phyloP scores from a whole-genome alignment of 2,113 vertebrate species.

The Hippocampus barbouri region DNA sequence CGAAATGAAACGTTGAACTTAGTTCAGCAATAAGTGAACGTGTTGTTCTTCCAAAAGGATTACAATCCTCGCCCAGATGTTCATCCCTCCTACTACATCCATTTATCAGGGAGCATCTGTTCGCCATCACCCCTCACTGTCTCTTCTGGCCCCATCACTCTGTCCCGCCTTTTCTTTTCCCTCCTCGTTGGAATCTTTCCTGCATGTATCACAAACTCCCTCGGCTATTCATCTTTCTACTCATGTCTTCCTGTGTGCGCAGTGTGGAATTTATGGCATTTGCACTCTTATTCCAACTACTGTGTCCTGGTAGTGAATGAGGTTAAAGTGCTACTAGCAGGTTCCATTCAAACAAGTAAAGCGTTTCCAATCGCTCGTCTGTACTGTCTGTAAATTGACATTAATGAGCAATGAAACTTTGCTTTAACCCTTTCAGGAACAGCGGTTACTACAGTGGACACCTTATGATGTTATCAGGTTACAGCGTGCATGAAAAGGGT shows the following conservation, averaged over 20 bases:
- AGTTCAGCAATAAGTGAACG: not conserved
- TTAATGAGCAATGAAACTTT: not conserved
- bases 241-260: not conserved
- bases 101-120: conserved; percentile 36
- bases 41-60: conserved; percentile 17
- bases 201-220: conserved; percentile 2
- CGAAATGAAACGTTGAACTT: not conserved
- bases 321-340: conserved; percentile 28
- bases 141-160: conserved; percentile 23
- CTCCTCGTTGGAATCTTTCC: conserved; percentile 2
- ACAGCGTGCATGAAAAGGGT: no score
- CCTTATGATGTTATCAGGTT: no score
- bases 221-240: not conserved
- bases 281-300: conserved; percentile 29
- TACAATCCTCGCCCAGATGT: conserved; percentile 30
- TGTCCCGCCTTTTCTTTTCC: not conserved
- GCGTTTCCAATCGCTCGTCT: not conserved
- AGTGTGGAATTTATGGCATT: conserved; percentile 30
- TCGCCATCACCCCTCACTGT: conserved; percentile 25
- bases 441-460: no score
- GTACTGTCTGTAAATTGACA: not conserved
- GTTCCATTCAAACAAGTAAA: conserved; percentile 23
- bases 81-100: conserved; percentile 33
- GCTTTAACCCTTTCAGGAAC: not conserved
- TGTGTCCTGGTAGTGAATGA: conserved; percentile 15